Conservation (phyloP, 2,888 invertebrate genomes). For the Selenia dentaria region DNA sequence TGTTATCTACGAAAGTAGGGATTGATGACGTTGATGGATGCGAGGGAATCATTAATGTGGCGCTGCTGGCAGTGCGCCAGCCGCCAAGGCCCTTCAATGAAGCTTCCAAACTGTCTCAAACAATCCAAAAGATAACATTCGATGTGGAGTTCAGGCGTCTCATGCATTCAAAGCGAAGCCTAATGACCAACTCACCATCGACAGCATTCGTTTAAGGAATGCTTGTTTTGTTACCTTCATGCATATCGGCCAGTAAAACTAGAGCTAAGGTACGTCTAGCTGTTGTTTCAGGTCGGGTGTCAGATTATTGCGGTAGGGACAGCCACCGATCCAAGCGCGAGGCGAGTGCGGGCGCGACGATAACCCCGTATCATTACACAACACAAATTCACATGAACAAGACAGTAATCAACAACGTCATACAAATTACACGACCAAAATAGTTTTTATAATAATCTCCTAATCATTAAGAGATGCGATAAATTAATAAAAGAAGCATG, state of each 20-base stretch:
- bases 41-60: slow-evolving; percentile 39
- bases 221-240: slow-evolving; percentile 73
- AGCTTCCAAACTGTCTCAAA: slow-evolving; percentile 16
- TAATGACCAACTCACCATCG: slow-evolving; percentile 70
- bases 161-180: slow-evolving; percentile 61
- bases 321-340: slow-evolving; percentile 72
- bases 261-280: slow-evolving; percentile 75
- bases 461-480: slow-evolving; percentile 58
- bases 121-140: slow-evolving; percentile 32
- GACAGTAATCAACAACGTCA: slow-evolving; percentile 70
- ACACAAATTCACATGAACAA: slow-evolving; percentile 84
- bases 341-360: slow-evolving; percentile 80
- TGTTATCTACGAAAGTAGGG: slow-evolving; percentile 36
- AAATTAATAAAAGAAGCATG: slow-evolving; percentile 71
- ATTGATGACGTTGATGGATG: slow-evolving; percentile 64
- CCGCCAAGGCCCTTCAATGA: slow-evolving; percentile 20
- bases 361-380: slow-evolving; percentile 71
- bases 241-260: slow-evolving; percentile 70
- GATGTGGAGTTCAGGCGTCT: slow-evolving; percentile 21
- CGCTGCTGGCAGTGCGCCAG: slow-evolving; percentile 49
- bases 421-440: slow-evolving; percentile 81
- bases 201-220: slow-evolving; percentile 78
- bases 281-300: slow-evolving; percentile 60
- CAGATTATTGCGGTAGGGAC: slow-evolving; percentile 66
- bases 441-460: slow-evolving; percentile 72